These are phyloP conservation scores for Dasypus novemcinctus DNA, from an alignment of 2,113 vertebrate species.

Conservation along the genomic window DNA sequence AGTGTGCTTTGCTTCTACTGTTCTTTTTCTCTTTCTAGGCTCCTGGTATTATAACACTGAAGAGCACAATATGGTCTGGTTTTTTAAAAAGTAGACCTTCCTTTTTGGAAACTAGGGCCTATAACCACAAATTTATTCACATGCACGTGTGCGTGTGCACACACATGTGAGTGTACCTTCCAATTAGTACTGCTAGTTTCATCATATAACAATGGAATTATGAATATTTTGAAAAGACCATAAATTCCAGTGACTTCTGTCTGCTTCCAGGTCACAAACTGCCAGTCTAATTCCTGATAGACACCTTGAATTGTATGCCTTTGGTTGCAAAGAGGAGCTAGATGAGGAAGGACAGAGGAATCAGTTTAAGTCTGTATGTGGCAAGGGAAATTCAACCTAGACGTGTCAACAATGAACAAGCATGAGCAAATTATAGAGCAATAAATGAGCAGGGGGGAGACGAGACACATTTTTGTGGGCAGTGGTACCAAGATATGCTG, in stretches of 20 bases:
- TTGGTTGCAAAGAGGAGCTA: slow-evolving; percentile 19
- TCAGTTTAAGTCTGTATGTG: neutral
- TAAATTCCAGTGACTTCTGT: neutral
- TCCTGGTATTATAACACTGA: slow-evolving; percentile 72
- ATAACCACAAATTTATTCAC: neutral
- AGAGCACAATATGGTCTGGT: slow-evolving; percentile 71
- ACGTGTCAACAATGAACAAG: neutral
- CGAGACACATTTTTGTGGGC: neutral
- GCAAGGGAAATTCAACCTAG: neutral
- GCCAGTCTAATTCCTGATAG: neutral
- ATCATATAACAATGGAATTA: slow-evolving; percentile 27
- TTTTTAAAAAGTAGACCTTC: slow-evolving; percentile 55
- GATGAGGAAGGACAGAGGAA: neutral
- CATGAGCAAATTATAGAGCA: neutral
- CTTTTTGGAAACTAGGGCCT: slow-evolving; percentile 47
- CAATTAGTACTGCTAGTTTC: neutral
- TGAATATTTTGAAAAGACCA: neutral
- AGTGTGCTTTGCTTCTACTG: slow-evolving; percentile 82
- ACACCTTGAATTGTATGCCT: neutral
- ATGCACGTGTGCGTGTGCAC: neutral
- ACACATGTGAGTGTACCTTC: neutral
- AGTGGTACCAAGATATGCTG: neutral
- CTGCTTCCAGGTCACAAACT: neutral
- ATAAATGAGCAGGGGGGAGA: neutral
- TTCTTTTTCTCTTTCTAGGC: slow-evolving; percentile 80